These are phyloP conservation scores for Campopleginae sp. DNA, from an alignment of 2,888 invertebrate genomes.

Conservation along the genomic window DNA sequence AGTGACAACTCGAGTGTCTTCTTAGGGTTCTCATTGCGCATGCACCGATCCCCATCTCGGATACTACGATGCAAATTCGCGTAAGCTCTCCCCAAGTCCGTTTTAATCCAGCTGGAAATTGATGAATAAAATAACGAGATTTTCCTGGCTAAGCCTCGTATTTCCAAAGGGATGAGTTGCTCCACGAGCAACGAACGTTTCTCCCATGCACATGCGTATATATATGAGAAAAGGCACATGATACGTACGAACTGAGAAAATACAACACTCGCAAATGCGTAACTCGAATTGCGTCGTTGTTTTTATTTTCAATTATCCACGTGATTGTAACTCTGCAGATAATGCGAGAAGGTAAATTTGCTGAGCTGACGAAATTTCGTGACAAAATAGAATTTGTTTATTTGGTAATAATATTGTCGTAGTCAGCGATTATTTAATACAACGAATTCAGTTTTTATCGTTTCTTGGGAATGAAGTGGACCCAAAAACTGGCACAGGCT, in stretches of 20 bases:
- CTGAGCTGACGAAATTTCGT: too few species aligned
- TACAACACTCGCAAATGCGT: too few species aligned
- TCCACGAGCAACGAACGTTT: background rate
- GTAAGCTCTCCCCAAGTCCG: constrained; percentile 25
- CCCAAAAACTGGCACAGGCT: background rate
- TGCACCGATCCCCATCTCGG: background rate
- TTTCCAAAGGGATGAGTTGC: background rate
- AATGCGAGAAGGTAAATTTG: too few species aligned
- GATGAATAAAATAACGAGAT: constrained; percentile 49
- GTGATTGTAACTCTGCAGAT: too few species aligned
- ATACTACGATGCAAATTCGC: constrained; percentile 27
- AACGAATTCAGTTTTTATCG: too few species aligned
- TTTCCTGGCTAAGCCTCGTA: constrained; percentile 16
- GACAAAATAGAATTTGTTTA: too few species aligned
- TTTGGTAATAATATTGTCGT: too few species aligned
- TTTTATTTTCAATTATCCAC: too few species aligned
- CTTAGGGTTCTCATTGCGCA: background rate
- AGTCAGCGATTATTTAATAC: too few species aligned
- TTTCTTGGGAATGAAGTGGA: background rate
- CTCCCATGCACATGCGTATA: background rate
- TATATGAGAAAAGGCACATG: background rate
- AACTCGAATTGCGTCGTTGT: too few species aligned
- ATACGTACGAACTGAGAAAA: too few species aligned
- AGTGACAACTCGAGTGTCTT: background rate
- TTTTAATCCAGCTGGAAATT: constrained; percentile 34